These are phyloP conservation scores for Ischnus inquisitorius DNA, from an alignment of 2,888 invertebrate species.

Conservation along the genomic window DNA sequence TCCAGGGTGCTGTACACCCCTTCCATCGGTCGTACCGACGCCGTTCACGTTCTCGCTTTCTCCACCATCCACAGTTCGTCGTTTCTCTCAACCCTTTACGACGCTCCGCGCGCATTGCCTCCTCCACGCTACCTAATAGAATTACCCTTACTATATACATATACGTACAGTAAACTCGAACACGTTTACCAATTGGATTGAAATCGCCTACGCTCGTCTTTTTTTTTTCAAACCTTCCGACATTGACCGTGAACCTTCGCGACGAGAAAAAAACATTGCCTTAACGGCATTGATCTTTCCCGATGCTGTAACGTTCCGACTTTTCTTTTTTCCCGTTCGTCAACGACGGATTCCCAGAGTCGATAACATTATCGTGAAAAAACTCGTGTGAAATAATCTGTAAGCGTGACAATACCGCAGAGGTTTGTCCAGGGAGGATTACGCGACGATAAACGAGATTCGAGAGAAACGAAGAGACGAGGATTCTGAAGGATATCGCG, in stretches of 20 bases:
- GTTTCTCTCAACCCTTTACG: slow-evolving; percentile 83
- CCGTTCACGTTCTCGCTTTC: slow-evolving; percentile 65
- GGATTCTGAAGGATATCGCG: slow-evolving; percentile 49
- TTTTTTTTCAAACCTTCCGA: slow-evolving; percentile 48
- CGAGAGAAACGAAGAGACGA: not conserved
- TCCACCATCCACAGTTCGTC: slow-evolving; percentile 49
- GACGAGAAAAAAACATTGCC: not conserved
- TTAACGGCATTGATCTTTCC: not conserved
- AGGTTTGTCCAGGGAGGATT: slow-evolving; percentile 51
- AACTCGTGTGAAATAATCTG: slow-evolving; percentile 59
- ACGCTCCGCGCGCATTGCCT: slow-evolving; percentile 76
- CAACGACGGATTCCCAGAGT: not conserved
- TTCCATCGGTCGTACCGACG: slow-evolving; percentile 72
- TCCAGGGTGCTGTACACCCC: slow-evolving; percentile 84
- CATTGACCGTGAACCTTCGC: not conserved
- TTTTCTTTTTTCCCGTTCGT: not conserved
- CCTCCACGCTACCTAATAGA: slow-evolving; percentile 83
- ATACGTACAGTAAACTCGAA: slow-evolving; percentile 50
- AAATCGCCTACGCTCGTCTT: slow-evolving; percentile 78
- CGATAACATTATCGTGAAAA: not conserved
- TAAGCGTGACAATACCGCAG: slow-evolving; percentile 20
- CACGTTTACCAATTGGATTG: slow-evolving; percentile 77
- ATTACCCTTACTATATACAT: slow-evolving; percentile 80
- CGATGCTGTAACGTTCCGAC: not conserved
- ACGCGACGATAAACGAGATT: slow-evolving; percentile 56